These are phyloP conservation scores for Phyllotreta cruciferae DNA, from an alignment of 2,888 invertebrate genomes.

Conservation along the genomic window DNA sequence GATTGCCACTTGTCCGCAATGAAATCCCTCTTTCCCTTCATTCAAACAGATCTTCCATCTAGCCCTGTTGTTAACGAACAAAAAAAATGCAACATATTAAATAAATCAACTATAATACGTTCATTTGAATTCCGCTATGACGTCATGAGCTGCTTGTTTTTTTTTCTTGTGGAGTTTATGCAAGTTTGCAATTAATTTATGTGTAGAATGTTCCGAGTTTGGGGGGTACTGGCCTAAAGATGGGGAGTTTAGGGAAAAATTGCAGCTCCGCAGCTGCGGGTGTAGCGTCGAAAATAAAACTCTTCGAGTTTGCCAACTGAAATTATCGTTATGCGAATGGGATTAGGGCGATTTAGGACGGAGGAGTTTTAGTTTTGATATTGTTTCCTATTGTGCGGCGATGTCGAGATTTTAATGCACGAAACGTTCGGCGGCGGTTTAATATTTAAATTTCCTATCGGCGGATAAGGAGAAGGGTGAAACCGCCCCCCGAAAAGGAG, in stretches of 20 bases:
- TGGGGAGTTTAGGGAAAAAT: conserved; percentile 18
- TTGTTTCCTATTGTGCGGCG: conserved; percentile 23
- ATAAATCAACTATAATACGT: too few species aligned
- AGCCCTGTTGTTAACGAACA: background rate
- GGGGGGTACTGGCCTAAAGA: conserved; percentile 1
- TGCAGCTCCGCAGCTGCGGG: conserved; percentile 34
- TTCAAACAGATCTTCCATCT: conserved; percentile 10
- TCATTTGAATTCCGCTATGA: too few species aligned
- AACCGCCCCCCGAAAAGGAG: too few species aligned
- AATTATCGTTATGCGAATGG: conserved; percentile 30
- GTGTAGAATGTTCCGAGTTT: background rate
- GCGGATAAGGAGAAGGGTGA: too few species aligned
- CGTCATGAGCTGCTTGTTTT: too few species aligned
- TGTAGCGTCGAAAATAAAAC: conserved; percentile 33
- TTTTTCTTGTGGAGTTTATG: too few species aligned
- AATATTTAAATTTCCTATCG: too few species aligned
- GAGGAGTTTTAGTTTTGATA: conserved; percentile 29
- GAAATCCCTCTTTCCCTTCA: conserved; percentile 27
- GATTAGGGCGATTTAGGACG: conserved; percentile 29
- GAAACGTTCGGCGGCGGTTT: background rate
- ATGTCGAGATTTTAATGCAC: conserved; percentile 8
- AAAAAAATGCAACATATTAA: too few species aligned
- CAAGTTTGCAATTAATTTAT: too few species aligned
- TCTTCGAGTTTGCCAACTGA: conserved; percentile 26
- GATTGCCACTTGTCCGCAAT: conserved; percentile 33